Conservation (phyloP, 2,888 invertebrate species). For the Molorchus minor region DNA sequence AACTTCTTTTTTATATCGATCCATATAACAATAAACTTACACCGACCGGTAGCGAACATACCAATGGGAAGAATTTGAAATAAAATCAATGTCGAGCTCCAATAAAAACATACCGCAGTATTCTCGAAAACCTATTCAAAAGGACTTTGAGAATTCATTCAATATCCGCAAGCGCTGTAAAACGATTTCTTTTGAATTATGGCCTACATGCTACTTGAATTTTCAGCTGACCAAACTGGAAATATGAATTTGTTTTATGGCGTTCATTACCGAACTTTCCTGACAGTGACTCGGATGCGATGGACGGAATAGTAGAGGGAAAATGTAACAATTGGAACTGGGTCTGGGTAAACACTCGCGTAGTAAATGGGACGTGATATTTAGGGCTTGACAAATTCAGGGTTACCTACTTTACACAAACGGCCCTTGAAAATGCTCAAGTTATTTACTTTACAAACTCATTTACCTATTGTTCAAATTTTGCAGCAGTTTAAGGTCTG, state of each 20-base stretch:
- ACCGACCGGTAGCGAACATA: conserved; percentile 28
- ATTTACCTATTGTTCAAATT: conserved; percentile 41
- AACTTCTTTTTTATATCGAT: conserved; percentile 31
- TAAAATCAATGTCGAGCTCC: conserved; percentile 28
- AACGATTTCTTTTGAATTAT: conserved; percentile 33
- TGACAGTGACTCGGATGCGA: conserved; percentile 29
- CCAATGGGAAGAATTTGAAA: conserved; percentile 23
- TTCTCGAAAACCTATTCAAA: conserved; percentile 28
- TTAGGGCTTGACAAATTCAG: conserved; percentile 53
- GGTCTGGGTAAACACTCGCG: conserved; percentile 55
- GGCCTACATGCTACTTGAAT: conserved; percentile 34
- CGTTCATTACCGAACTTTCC: conserved; percentile 32
- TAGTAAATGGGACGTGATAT: conserved; percentile 51
- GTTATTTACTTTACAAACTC: conserved; percentile 44
- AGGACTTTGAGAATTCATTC: conserved; percentile 22
- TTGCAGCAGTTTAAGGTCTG: conserved; percentile 22
- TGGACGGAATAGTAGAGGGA: conserved; percentile 29
- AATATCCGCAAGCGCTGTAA: conserved; percentile 30
- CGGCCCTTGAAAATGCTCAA: conserved; percentile 40
- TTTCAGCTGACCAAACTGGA: conserved; percentile 40
- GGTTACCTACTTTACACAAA: conserved; percentile 52
- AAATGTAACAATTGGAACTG: conserved; percentile 50
- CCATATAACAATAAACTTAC: conserved; percentile 26
- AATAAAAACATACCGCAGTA: conserved; percentile 34
- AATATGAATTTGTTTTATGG: conserved; percentile 38